Base-by-base conservation (phyloP, 2,888 invertebrate species). In the Perithous albicinctus region DNA sequence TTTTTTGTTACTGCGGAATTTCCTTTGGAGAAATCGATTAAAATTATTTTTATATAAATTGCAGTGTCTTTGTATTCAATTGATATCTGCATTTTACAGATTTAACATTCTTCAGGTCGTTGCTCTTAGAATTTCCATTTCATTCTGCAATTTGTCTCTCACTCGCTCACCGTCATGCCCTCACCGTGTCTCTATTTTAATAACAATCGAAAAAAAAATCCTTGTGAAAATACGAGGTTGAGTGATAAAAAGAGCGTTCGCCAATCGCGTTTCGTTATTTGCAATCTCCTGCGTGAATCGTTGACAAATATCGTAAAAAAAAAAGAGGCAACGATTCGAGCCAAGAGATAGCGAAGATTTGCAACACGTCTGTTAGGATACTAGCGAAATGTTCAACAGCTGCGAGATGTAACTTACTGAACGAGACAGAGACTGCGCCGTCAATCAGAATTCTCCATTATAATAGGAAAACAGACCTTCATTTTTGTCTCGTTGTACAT, bases 271-370 rank as follows among this genome's bases (percentile, higher is more conserved):
- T 18, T 26, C 15, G 41, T 32, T 79, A 29, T 74, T 48, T 35
- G 29, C 67, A 43, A 51, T 59, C 32, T 4, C 38, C 43, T n/a
- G 32, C n/a, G 46, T 67, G 67, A 70, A 12, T 38, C 66, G 35
- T 79, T 43, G 41, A 51, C 54, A 75, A 75, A 75, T 75, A 80
- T 69, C 63, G 51, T 41, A 66, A 75, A 75, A 67, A 66, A 75
- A 75, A 67, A 18, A 29, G 26, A n/a, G 12, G 26, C 23, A 35
- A 38, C 54, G 32, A n/a, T 59, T 35, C n/a, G 59, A 56, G 18
- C 1, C 26, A n/a, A 10, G 35, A 54, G 72, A 69, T 61, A 54
- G 15, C 56, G 43, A 67, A 79, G 67, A 67, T 67, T 74, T 54
- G 48, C 6, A 61, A 74, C 59, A 32, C 48, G 54, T 26, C 15